Evolutionary conservation across 1,140 invertebrate species (phyloP), one percentile per base, ranked within the genome.

Genomic region (Drosophila sulfurigaster): DNA sequence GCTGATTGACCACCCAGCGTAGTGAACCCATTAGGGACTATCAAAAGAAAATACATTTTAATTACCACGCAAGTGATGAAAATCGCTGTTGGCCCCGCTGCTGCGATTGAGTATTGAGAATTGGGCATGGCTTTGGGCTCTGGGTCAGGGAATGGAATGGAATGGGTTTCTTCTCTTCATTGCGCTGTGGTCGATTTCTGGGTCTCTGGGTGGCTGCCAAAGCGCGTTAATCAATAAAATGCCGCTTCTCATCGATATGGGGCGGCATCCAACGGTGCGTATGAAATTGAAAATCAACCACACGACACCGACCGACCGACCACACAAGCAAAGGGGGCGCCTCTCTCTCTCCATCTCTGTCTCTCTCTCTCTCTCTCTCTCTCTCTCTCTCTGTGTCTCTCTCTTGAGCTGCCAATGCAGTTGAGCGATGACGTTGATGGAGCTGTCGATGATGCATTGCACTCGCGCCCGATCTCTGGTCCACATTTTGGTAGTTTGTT

Each of bases 201-300:
- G 48, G 20, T 25, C 48, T 35, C 54, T 71, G 57, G 54, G 54
- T 67, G 45, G 30, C 56, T 67, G 45, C 16, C 56, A 49, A 75
- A 75, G 68, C 65, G 83, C 77, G 78, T 81, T 88, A 88, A 89
- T 88, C 83, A 83, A 88, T 87, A 82, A 87, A 87, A 77, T 68
- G 79, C 65, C 68, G 75, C 64, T 25, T 48, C 67, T 57, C 54
- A 74, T 62, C 63, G 58, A 59, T 59, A 59, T 59, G 25, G 65
- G 56, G 28, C 43, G 79, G 78, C 85, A 69, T 88, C 85, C 85
- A 85, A 88, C 85, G 70, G 85, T 89, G 85, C 85, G 85, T 89
- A 89, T 88, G 85, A 81, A 88, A 88, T 88, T 89, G 85, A 75
- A 87, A 82, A 82, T 79, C 68, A 78, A 74, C 56, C 67, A 87